Conservation (phyloP, 2,888 invertebrate genomes). For the Dynastes grantii region DNA sequence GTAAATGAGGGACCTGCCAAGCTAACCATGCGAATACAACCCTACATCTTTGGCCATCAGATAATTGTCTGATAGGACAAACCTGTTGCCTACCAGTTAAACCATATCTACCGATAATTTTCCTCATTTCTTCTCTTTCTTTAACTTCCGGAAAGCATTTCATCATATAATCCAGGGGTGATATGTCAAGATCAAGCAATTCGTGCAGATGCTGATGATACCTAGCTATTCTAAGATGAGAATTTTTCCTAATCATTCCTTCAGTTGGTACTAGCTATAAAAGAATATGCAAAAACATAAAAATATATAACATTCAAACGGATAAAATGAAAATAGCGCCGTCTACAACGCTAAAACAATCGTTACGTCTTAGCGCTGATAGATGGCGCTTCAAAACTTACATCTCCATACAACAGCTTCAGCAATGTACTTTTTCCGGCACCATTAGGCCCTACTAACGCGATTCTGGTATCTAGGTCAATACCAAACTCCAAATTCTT, state of each 20-base stretch:
- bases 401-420: conserved; percentile 95
- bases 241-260: conserved; percentile 98
- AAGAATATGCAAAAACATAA: conserved; percentile 42
- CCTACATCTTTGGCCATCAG: conserved; percentile 98
- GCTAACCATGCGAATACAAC: conserved; percentile 99
- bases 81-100: conserved; percentile 97
- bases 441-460: conserved; percentile 98
- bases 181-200: conserved; percentile 92
- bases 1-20: conserved; percentile 96
- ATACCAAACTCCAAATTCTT: conserved; percentile 99
- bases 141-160: conserved; percentile 96
- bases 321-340: not conserved
- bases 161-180: conserved; percentile 99
- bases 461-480: conserved; percentile 95
- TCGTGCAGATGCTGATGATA: conserved; percentile 99
- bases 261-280: conserved; percentile 89
- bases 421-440: conserved; percentile 98
- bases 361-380: too few species aligned
- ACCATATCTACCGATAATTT: conserved; percentile 96
- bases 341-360: not conserved
- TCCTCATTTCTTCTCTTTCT: conserved; percentile 98
- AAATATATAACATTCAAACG: not conserved
- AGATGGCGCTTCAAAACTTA: conserved; percentile 69
- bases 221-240: conserved; percentile 96
- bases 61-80: conserved; percentile 94